Base-by-base conservation (phyloP, 2,113 vertebrate genomes). In the Apus apus region DNA sequence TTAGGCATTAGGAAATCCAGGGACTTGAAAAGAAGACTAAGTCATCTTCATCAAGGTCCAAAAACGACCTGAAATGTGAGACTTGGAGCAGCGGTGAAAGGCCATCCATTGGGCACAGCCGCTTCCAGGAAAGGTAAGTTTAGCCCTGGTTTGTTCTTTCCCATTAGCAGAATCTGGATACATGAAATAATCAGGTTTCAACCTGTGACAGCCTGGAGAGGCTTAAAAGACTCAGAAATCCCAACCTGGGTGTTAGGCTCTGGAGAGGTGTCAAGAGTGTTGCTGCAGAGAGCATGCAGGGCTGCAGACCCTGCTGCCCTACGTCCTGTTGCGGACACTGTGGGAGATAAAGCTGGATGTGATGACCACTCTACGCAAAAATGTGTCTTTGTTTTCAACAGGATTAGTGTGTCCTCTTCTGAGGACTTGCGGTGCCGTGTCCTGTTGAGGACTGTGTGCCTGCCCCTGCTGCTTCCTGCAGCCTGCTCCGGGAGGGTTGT, bases 251-350 rank as follows among this genome's bases (percentile, higher is more conserved):
- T 8, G 36, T 58, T 29, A 58, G 64, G 61, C 36, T 77, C 45
- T 8, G 53, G 53, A 91, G 74, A 71, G 0, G 5, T 1, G 5
- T 14, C 62, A 70, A 70, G 38, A 80, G 58, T 46, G 64, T 71
- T 53, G 21, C 56, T 51, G 58, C 2, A 2, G 45, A 61, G 43
- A 60, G 32, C 43, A 34, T 4, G 6, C 25, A 6, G 10, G 18
- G 32, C 32, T 76, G 45, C n/a, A 64, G 84, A 29, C 26, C 29
- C 23, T 51, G 16, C 65, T 81, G 80, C 45, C 60, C 48, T 8
- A 7, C 0, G 0, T 82, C 30, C 30, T 0, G 0, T 8, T 40
- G 57, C 0, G 1, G 58, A 60, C 19, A 21, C 16, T 22, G 64
- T 2, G 2, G 43, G n/a, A 87, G 61, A 21, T n/a, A 60, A 80